These are phyloP conservation scores for Lordiphosa stackelbergi DNA, from an alignment of 1,140 invertebrate species.

Conservation along the genomic window DNA sequence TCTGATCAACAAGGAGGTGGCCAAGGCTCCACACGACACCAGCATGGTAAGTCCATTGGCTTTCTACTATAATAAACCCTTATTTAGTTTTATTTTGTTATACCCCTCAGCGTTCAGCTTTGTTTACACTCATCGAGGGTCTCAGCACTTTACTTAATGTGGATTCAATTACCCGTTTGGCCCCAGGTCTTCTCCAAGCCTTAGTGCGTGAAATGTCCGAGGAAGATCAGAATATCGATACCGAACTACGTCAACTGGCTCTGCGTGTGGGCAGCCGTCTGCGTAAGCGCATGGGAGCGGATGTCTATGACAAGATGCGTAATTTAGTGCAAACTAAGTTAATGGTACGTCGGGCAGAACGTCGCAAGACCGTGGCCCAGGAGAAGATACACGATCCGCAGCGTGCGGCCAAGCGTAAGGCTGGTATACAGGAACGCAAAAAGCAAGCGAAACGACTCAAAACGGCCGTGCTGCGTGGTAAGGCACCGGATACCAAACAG, in stretches of 20 bases:
- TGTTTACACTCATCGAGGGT: constrained; percentile 87
- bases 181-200: constrained; percentile 81
- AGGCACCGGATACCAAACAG: constrained; percentile 60
- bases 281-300: constrained; percentile 82
- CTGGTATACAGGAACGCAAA: constrained; percentile 65
- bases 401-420: constrained; percentile 82
- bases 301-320: constrained; percentile 82
- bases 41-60: constrained; percentile 77
- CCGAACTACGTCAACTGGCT: constrained; percentile 80
- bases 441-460: constrained; percentile 66
- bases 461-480: constrained; percentile 66
- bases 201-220: constrained; percentile 84
- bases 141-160: constrained; percentile 80
- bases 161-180: constrained; percentile 77
- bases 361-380: constrained; percentile 82
- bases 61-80: accelerated
- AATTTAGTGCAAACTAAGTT: constrained; percentile 80
- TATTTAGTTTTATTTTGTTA: constrained; percentile 26
- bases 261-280: constrained; percentile 83
- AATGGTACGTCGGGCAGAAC: constrained; percentile 80
- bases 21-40: constrained; percentile 77
- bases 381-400: constrained; percentile 84
- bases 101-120: constrained; percentile 79
- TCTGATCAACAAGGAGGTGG: constrained; percentile 81
- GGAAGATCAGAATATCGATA: constrained; percentile 79